Percentiles rank a stretch among this genome's conserved stretches.
These are phyloP conservation scores for Archivesica marissinica DNA, from an alignment of 1,140 invertebrate species.

Conservation along the genomic window DNA sequence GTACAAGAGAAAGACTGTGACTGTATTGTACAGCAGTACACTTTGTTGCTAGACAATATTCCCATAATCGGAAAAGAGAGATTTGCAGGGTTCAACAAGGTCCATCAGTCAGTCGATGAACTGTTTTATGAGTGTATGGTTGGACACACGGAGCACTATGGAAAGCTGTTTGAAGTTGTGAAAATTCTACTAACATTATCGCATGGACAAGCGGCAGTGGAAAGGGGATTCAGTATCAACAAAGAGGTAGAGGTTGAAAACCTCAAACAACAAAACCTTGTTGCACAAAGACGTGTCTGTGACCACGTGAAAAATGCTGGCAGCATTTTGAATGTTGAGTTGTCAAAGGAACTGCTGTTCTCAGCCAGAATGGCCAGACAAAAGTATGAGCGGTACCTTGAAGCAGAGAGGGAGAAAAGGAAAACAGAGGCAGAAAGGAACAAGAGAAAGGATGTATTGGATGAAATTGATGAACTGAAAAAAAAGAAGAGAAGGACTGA, in stretches of 20 bases:
- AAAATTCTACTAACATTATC: slow-evolving; percentile 63
- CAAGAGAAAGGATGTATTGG: neutral
- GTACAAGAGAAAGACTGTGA: slow-evolving; percentile 44
- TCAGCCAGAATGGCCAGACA: neutral
- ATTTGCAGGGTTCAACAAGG: slow-evolving; percentile 16
- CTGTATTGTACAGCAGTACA: neutral
- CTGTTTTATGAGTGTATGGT: slow-evolving; percentile 41
- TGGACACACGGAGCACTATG: slow-evolving; percentile 6
- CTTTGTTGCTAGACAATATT: slow-evolving; percentile 18
- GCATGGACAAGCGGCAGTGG: slow-evolving; percentile 72
- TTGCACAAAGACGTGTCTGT: slow-evolving; percentile 61
- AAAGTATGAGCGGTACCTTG: slow-evolving; percentile 22
- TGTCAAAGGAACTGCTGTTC: slow-evolving; percentile 31
- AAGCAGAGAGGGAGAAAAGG: neutral
- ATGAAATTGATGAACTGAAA: neutral
- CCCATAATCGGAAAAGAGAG: neutral
- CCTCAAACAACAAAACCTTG: too few relatives aligned
- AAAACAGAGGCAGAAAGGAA: neutral
- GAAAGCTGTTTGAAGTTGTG: slow-evolving; percentile 58
- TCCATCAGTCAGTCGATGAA: slow-evolving; percentile 46
- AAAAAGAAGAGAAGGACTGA: neutral
- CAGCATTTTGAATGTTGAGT: slow-evolving; percentile 17
- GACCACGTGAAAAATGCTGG: slow-evolving; percentile 58
- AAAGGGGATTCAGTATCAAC: slow-evolving; percentile 71
- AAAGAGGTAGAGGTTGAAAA: slow-evolving; percentile 56